Evolutionary conservation across 1,140 invertebrate species (phyloP).

Genomic region (Aphidius ervi): DNA sequence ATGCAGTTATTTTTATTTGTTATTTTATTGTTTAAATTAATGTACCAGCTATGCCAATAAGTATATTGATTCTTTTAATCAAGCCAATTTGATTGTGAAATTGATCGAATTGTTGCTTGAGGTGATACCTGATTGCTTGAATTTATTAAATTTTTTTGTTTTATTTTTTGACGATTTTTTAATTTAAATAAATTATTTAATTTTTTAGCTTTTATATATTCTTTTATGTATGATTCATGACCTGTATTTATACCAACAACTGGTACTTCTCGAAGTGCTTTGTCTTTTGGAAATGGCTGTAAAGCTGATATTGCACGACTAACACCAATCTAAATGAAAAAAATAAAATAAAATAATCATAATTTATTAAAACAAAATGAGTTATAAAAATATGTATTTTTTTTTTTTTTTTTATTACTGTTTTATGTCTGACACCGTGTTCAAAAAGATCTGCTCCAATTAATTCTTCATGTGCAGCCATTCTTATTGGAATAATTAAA

Average conservation of each 20-base stretch:
- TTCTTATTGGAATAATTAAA: constrained; percentile 74
- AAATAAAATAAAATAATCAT: background rate
- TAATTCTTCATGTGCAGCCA: constrained; percentile 78
- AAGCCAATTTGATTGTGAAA: too few species aligned
- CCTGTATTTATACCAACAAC: constrained; percentile 60
- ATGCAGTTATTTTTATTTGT: too few species aligned
- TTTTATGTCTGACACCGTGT: constrained; percentile 67
- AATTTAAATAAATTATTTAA: constrained; percentile 32
- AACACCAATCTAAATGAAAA: constrained; percentile 54
- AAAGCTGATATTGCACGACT: constrained; percentile 60
- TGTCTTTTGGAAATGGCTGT: constrained; percentile 48
- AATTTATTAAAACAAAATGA: background rate
- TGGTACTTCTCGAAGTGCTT: constrained; percentile 43
- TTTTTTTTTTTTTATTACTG: constrained; percentile 41
- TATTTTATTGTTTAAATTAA: too few species aligned
- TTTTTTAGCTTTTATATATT: constrained; percentile 35
- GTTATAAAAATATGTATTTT: background rate
- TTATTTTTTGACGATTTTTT: constrained; percentile 27
- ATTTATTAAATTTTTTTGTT: constrained; percentile 19
- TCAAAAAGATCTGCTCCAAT: constrained; percentile 84
- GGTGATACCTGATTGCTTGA: constrained; percentile 19
- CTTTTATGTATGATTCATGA: constrained; percentile 43
- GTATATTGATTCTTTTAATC: too few species aligned
- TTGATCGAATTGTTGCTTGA: too few species aligned
- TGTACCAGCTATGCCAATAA: too few species aligned